Percentiles rank a stretch among this genome's conserved stretches.
Evolutionary conservation across 2,113 vertebrate species (phyloP).

Genomic region (Pimephales promelas): DNA sequence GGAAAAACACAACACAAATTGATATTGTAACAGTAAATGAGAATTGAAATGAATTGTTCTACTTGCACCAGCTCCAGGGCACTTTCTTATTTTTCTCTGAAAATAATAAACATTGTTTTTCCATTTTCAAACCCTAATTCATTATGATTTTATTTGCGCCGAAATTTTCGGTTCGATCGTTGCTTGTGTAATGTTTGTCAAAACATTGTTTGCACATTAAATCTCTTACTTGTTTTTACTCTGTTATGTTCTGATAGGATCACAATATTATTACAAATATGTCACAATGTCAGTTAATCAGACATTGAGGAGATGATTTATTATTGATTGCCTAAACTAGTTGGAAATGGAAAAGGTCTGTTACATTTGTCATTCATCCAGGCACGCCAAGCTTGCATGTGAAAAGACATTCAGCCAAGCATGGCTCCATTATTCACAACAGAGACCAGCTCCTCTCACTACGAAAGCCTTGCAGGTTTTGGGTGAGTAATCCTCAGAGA

Average conservation of each 20-base stretch:
- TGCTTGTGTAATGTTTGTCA: background rate
- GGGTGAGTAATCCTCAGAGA: constrained; percentile 18
- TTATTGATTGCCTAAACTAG: background rate
- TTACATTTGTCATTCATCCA: constrained; percentile 7
- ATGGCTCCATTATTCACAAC: constrained; percentile 30
- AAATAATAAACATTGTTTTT: background rate
- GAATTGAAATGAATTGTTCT: background rate
- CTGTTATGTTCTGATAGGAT: background rate
- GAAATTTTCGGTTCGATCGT: background rate
- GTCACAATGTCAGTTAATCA: background rate
- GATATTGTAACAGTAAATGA: background rate
- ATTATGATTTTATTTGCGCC: background rate
- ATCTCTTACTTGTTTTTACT: background rate
- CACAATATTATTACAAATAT: background rate
- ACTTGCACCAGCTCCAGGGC: background rate
- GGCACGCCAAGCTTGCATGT: background rate
- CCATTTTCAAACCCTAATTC: background rate
- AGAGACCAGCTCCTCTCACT: background rate
- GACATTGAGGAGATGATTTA: background rate
- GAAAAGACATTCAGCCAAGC: constrained; percentile 12
- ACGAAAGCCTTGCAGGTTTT: constrained; percentile 1
- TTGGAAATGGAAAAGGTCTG: background rate
- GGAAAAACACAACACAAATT: background rate
- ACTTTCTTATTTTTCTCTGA: background rate
- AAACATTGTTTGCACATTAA: background rate